phyloP scores from a whole-genome alignment of 2,888 invertebrate genomes.

The Sphecodes monilicornis region DNA sequence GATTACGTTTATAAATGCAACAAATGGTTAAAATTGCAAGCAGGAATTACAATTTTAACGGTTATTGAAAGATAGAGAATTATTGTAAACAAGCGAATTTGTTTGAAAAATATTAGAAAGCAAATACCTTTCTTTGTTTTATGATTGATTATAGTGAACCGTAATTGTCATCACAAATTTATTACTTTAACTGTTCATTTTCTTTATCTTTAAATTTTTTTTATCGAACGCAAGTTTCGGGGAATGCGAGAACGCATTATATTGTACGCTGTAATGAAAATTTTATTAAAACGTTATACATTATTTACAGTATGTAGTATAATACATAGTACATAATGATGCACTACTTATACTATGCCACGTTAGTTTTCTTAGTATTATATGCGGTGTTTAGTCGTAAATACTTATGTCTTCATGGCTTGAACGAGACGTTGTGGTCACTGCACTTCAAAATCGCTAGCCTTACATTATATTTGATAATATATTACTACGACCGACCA shows the following conservation, averaged over 20 bases:
- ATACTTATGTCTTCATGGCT: slow-evolving; percentile 36
- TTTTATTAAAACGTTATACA: slow-evolving; percentile 83
- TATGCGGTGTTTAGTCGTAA: slow-evolving; percentile 39
- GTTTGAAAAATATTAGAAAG: neutral
- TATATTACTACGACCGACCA: slow-evolving; percentile 66
- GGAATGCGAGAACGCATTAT: neutral
- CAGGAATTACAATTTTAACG: neutral
- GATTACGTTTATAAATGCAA: neutral
- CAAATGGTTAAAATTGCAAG: neutral
- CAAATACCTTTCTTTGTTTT: neutral
- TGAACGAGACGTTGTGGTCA: slow-evolving; percentile 26
- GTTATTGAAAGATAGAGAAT: neutral
- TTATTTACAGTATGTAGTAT: slow-evolving; percentile 81
- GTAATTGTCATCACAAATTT: no score
- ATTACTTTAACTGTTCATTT: no score
- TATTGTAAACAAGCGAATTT: neutral
- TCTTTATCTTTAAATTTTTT: neutral
- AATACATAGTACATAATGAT: slow-evolving; percentile 48
- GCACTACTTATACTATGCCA: slow-evolving; percentile 54
- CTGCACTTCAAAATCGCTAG: slow-evolving; percentile 36
- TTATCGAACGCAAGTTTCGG: neutral
- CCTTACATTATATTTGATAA: slow-evolving; percentile 28
- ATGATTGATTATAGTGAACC: no score
- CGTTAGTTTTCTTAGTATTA: slow-evolving; percentile 54
- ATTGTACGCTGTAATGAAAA: slow-evolving; percentile 60